Base-by-base conservation (phyloP, 2,113 vertebrate genomes). In the Callospermophilus lateralis region DNA sequence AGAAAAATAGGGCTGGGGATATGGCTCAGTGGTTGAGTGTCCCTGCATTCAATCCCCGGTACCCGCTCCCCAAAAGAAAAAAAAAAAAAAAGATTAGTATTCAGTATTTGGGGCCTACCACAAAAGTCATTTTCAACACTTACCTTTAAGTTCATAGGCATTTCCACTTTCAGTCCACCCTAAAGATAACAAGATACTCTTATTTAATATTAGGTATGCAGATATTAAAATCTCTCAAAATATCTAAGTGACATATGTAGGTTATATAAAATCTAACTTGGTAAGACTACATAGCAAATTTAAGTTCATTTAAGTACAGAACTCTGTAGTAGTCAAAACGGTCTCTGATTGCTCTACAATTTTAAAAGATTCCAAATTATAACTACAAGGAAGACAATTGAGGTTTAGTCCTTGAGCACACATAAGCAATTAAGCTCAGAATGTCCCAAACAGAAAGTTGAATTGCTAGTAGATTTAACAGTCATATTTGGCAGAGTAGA, bases 161-260 rank as follows among this genome's bases (percentile, higher is more conserved):
- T 98, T 97, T 99, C 98, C 74, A 99, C 99, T 94, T 99, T 99
- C 34, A 99, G 98, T 95, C 98, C 98, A 97, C 99, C 99, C 99
- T 99, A 94, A 97, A 97, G 89, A 97, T 37, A 26, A 97, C 78
- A 94, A 96, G 24, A 92, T 84, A 84, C 45, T 45, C 45, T 55
- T 55, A 55, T 53, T 97, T 93, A 88, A 89, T 37, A 65, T 98
- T 85, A 94, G 79, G 0, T 39, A 26, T 17, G 42, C 61, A 93
- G 90, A 97, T 79, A 91, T 48, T 87, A 79, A 95, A 90, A 79
- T 26, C 28, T 12, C 8, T 53, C 0, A 93, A 97, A 77, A 6
- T 45, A 94, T 92, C 70, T 51, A 93, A 53, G 9, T 65, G 34
- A 42, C 37, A 39, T 67, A 70, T 45, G 16, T 63, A 84, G 13